phyloP scores from a whole-genome alignment of 2,113 vertebrate species.

The Proterorhinus semilunaris region DNA sequence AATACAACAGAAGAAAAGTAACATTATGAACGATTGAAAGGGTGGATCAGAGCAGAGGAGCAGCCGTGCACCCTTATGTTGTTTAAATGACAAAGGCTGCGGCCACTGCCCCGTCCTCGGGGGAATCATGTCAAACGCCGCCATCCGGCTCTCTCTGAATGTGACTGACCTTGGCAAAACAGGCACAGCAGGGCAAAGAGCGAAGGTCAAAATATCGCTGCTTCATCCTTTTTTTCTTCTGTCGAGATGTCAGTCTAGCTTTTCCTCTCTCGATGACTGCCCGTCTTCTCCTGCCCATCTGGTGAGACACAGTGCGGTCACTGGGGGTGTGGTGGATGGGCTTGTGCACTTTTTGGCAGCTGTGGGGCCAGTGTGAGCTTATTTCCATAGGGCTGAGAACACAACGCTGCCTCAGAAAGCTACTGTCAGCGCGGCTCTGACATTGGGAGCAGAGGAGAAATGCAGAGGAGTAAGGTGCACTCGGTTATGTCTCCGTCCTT shows the following conservation, averaged over 20 bases:
- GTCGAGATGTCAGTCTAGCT: conserved; percentile 28
- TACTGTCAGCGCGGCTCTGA: conserved; percentile 69
- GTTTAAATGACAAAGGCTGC: conserved; percentile 32
- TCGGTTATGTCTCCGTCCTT: conserved; percentile 53
- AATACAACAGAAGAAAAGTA: not conserved
- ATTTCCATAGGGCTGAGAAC: conserved; percentile 63
- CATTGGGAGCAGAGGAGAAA: conserved; percentile 53
- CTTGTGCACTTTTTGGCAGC: conserved; percentile 17
- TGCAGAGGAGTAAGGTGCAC: conserved; percentile 24
- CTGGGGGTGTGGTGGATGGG: conserved; percentile 14
- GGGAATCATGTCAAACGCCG: conserved; percentile 28
- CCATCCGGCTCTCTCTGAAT: conserved; percentile 5
- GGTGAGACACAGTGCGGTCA: conserved; percentile 33
- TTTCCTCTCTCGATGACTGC: conserved; percentile 20
- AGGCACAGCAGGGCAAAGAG: conserved; percentile 21
- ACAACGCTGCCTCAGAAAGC: conserved; percentile 62
- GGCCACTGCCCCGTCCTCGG: not conserved
- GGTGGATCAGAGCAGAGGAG: not conserved
- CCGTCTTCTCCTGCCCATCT: conserved; percentile 49
- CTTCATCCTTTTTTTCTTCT: not conserved
- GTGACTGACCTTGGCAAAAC: conserved; percentile 15
- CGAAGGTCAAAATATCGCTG: conserved; percentile 26
- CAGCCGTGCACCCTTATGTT: not conserved
- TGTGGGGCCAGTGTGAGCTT: conserved; percentile 35
- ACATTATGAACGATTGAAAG: not conserved